Percentiles rank a stretch among this genome's conserved stretches.
Evolutionary conservation across 2,113 vertebrate species (phyloP).

Genomic region (Cephalopterus ornatus): DNA sequence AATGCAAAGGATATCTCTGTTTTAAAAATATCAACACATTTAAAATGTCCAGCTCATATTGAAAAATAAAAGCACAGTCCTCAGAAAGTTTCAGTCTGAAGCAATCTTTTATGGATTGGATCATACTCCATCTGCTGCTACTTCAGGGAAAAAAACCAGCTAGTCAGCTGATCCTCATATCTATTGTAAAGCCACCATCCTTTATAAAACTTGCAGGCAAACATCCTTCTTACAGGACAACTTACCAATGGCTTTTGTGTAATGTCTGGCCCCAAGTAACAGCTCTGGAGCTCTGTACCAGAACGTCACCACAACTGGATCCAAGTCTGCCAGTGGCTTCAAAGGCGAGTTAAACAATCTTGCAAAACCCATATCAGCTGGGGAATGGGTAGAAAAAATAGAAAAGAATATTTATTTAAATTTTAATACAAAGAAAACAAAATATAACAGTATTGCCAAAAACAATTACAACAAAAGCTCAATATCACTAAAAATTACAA

Average conservation of each 20-base stretch:
- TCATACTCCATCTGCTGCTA: background rate
- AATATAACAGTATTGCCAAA: background rate
- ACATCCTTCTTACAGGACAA: background rate
- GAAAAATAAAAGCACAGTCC: background rate
- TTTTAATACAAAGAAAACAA: background rate
- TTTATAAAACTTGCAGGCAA: background rate
- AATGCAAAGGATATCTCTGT: background rate
- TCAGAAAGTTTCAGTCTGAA: background rate
- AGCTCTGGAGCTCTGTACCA: slow-evolving; percentile 94
- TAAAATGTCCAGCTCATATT: background rate
- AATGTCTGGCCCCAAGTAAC: slow-evolving; percentile 93
- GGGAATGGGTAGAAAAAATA: background rate
- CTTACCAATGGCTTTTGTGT: slow-evolving; percentile 99
- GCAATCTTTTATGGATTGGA: background rate
- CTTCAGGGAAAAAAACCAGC: background rate
- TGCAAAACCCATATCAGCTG: slow-evolving; percentile 93
- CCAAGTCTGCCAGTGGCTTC: slow-evolving; percentile 89
- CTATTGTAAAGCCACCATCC: background rate
- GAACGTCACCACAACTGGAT: slow-evolving; percentile 91
- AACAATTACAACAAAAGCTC: background rate
- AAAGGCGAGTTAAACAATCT: slow-evolving; percentile 90
- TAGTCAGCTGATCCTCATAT: background rate
- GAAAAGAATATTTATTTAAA: background rate
- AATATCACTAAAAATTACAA: background rate
- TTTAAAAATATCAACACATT: background rate